phyloP scores from a whole-genome alignment of 1,140 invertebrate species.

The Holotrichia oblita region DNA sequence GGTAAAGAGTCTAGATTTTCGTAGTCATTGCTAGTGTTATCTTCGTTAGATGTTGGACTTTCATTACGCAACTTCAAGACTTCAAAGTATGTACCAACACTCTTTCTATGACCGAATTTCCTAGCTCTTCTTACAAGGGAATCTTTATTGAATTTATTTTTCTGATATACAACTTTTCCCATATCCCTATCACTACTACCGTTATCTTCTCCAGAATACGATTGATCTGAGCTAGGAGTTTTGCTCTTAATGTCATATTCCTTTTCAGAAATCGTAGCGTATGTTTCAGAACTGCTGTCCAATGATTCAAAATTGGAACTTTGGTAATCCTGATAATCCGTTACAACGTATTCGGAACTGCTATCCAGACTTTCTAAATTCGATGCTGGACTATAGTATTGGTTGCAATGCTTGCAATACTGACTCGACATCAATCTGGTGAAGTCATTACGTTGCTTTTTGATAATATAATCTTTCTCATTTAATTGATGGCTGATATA shows the following conservation, averaged over 20 bases:
- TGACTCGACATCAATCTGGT: conserved; percentile 64
- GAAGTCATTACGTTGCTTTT: conserved; percentile 75
- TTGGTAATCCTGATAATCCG: conserved; percentile 57
- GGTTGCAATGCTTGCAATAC: conserved; percentile 69
- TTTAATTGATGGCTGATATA: conserved; percentile 73
- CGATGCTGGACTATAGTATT: conserved; percentile 65
- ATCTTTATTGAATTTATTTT: conserved; percentile 68
- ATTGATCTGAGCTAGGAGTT: conserved; percentile 55
- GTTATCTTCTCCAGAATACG: conserved; percentile 64
- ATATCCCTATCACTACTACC: conserved; percentile 58
- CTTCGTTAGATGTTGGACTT: conserved; percentile 64
- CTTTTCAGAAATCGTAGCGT: conserved; percentile 65
- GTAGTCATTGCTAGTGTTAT: conserved; percentile 63
- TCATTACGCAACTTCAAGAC: conserved; percentile 63
- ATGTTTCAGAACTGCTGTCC: conserved; percentile 68
- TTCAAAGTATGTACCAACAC: conserved; percentile 64
- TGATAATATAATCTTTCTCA: conserved; percentile 76
- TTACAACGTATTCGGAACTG: conserved; percentile 65
- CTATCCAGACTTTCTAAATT: conserved; percentile 68
- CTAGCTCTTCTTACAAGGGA: conserved; percentile 65
- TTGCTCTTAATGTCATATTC: conserved; percentile 55
- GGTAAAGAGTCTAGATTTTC: conserved; percentile 67
- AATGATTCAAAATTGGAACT: conserved; percentile 63
- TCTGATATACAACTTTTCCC: conserved; percentile 67
- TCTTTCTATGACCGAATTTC: conserved; percentile 65